These are phyloP conservation scores for Amphipoea oculea DNA, from an alignment of 2,888 invertebrate species.

Conservation along the genomic window DNA sequence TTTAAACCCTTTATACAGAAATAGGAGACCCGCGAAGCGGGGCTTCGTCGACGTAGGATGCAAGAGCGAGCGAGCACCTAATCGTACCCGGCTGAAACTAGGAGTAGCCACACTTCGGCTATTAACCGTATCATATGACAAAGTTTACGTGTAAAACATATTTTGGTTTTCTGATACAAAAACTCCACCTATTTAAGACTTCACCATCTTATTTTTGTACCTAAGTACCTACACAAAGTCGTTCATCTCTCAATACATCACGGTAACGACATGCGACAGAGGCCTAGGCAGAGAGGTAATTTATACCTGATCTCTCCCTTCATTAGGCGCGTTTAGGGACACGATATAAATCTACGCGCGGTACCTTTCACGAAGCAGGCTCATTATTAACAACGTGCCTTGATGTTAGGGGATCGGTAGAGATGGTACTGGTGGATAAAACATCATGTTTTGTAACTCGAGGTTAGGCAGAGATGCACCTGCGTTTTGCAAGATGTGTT, in stretches of 20 bases:
- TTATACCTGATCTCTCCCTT: constrained; percentile 42
- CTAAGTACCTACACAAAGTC: not conserved
- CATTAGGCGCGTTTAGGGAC: constrained; percentile 46
- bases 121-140: no score
- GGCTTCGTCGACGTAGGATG: no score
- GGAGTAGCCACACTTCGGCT: no score
- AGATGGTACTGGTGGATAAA: not conserved
- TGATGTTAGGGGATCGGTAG: not conserved
- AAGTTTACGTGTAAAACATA: not conserved
- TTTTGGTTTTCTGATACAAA: not conserved
- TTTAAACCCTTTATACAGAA: no score
- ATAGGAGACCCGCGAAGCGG: no score
- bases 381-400: constrained; percentile 18
- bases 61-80: no score
- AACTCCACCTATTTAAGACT: not conserved
- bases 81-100: no score
- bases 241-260: constrained; percentile 27
- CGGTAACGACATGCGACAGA: constrained; percentile 17
- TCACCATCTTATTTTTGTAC: not conserved
- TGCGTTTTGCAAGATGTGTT: not conserved
- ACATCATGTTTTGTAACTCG: no score
- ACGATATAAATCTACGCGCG: constrained; percentile 47
- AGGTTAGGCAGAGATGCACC: not conserved
- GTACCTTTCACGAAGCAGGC: not conserved
- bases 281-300: constrained; percentile 45